phyloP scores from a whole-genome alignment of 2,888 invertebrate species.

The Pediacus dermestoides region DNA sequence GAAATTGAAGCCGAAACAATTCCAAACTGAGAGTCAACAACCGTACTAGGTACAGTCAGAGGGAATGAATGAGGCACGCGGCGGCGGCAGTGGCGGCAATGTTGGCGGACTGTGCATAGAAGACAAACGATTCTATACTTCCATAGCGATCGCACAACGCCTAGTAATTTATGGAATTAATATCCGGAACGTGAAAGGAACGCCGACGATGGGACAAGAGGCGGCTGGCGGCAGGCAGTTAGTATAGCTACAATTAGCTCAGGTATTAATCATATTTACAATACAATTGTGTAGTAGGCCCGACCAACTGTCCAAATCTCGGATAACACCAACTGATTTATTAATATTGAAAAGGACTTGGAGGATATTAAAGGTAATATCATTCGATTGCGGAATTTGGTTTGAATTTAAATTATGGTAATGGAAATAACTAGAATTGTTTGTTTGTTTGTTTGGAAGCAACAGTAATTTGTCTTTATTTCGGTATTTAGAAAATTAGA shows the following conservation, averaged over 20 bases:
- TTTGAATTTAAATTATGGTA: too few species aligned
- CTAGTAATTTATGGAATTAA: conserved; percentile 45
- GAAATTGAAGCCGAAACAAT: conserved; percentile 2
- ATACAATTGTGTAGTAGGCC: conserved; percentile 4
- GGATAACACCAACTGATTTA: neutral
- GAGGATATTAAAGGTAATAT: conserved; percentile 1
- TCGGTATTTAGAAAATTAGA: too few species aligned
- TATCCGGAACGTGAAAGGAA: conserved; percentile 36
- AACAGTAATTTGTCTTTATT: too few species aligned
- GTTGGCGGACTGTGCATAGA: too few species aligned
- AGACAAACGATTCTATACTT: conserved; percentile 4
- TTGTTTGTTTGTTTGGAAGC: too few species aligned
- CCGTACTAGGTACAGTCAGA: too few species aligned
- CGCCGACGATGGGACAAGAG: conserved; percentile 19
- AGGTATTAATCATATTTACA: conserved; percentile 28
- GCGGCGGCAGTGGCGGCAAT: too few species aligned
- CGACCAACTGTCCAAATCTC: conserved; percentile 3
- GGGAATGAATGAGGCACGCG: too few species aligned
- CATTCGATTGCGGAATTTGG: too few species aligned
- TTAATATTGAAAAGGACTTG: neutral
- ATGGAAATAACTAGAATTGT: too few species aligned
- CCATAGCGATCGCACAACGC: conserved; percentile 4
- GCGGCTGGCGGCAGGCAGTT: conserved; percentile 9
- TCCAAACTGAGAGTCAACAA: conserved; percentile 5
- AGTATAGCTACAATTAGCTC: conserved; percentile 24